Evolutionary conservation across 1,140 invertebrate genomes (phyloP), one percentile per base, ranked within the genome.

Genomic region (Papilio polyxenes): DNA sequence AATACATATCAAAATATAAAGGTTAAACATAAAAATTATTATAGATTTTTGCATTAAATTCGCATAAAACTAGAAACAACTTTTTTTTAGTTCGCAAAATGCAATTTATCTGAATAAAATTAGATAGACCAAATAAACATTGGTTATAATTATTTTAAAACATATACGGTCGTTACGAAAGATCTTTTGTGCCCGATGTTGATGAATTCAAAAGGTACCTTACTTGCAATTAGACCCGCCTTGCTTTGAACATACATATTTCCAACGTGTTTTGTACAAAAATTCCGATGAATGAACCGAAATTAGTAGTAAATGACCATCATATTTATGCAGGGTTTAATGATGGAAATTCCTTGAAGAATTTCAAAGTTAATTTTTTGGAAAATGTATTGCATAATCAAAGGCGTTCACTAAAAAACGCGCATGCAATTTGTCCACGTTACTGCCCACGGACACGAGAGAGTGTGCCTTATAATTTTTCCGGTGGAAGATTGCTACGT

Each of bases 381-480:
- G 51, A 77, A 53, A 51, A 77, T 56, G 15, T 23, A 77, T 77
- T 77, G 75, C 75, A 77, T 77, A 77, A 77, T 77, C 75, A 53
- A 53, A 49, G 49, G 44, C 48, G 56, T 77, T 77, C 75, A 77
- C 75, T 86, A 86, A 85, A 85, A 84, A 31, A 84, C 83, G 80
- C 62, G 65, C 77, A 84, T 84, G 82, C 79, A 84, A 83, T 82
- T 81, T 75, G 81, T 85, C 88, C 87, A 86, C 89, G 91, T 93
- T 93, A 93, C 90, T 93, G 92, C 93, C 85, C 80, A 78, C 83
- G 86, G 86, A 87, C 93, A 94, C 93, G 93, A 83, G 89, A 83
- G 89, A 93, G 93, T 93, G 91, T 93, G 92, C 89, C 91, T 94
- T 93, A 93, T 94, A 94, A 94, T 93, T 94, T 94, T 82, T 87